Percentiles rank a stretch among this genome's conserved stretches.
These are phyloP conservation scores for Rhinoraja longicauda DNA, from an alignment of 2,797 vertebrate genomes.

Conservation along the genomic window DNA sequence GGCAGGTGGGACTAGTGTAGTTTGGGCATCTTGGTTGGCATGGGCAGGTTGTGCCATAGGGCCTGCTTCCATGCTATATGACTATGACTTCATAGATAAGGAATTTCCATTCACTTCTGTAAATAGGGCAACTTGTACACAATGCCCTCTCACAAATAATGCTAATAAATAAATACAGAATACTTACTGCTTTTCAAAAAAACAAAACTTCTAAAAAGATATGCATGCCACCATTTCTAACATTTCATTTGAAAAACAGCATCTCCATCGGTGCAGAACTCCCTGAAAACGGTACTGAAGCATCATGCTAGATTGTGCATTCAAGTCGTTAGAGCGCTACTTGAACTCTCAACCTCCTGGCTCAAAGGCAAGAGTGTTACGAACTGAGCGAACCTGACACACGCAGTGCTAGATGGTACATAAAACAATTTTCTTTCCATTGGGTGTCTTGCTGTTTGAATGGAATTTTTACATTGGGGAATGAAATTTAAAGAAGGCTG, in stretches of 20 bases:
- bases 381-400: background rate
- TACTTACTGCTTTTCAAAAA: background rate
- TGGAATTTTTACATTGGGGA: background rate
- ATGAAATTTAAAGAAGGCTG: background rate
- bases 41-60: no score
- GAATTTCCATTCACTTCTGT: background rate
- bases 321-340: background rate
- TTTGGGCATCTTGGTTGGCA: no score
- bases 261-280: background rate
- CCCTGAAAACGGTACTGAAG: background rate
- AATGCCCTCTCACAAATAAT: background rate
- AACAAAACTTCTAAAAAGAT: background rate
- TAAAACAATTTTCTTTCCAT: background rate
- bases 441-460: background rate
- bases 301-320: background rate
- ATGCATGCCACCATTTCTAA: background rate
- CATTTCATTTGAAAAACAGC: background rate
- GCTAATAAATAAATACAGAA: background rate
- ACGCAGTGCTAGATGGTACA: background rate
- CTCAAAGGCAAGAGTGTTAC: background rate
- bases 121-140: background rate
- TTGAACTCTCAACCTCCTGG: background rate
- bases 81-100: background rate
- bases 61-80: no score
- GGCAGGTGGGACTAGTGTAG: no score